Conservation (phyloP, 2,888 invertebrate genomes). For the Chaitophorus viminalis region DNA sequence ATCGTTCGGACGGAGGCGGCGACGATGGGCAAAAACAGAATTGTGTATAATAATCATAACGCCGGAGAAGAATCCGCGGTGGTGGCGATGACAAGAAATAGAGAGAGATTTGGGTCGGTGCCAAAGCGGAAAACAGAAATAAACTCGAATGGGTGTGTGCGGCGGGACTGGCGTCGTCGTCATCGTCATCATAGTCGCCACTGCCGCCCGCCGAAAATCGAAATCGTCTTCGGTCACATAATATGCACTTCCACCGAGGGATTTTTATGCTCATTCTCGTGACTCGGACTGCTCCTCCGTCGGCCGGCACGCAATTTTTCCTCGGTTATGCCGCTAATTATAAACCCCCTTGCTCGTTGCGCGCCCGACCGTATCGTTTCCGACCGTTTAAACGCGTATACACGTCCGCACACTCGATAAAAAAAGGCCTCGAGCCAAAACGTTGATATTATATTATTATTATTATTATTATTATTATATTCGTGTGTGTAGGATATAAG, state of each 20-base stretch:
- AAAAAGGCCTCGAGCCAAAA: constrained; percentile 36
- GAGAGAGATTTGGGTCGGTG: constrained; percentile 26
- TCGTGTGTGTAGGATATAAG: not conserved
- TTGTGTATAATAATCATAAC: constrained; percentile 21
- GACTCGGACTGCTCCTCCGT: not conserved
- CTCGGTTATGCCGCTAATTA: constrained; percentile 57
- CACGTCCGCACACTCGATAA: not conserved
- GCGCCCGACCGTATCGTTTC: not conserved
- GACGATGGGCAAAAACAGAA: too few species aligned
- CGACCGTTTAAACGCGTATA: constrained; percentile 34
- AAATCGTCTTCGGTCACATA: not conserved
- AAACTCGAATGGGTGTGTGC: constrained; percentile 35
- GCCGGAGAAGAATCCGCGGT: not conserved
- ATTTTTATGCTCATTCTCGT: not conserved
- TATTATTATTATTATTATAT: constrained; percentile 6
- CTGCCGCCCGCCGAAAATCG: constrained; percentile 6
- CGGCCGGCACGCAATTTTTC: not conserved
- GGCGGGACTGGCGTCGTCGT: not conserved
- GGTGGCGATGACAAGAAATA: constrained; percentile 18
- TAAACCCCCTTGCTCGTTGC: constrained; percentile 19
- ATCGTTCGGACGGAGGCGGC: too few species aligned
- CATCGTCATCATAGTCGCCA: not conserved
- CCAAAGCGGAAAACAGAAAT: constrained; percentile 60
- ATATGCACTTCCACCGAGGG: not conserved
- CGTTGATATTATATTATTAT: not conserved